Percentiles rank a stretch among this genome's conserved stretches.
Evolutionary conservation across 2,797 vertebrate genomes (phyloP).

Genomic region (Rachycentron canadum): DNA sequence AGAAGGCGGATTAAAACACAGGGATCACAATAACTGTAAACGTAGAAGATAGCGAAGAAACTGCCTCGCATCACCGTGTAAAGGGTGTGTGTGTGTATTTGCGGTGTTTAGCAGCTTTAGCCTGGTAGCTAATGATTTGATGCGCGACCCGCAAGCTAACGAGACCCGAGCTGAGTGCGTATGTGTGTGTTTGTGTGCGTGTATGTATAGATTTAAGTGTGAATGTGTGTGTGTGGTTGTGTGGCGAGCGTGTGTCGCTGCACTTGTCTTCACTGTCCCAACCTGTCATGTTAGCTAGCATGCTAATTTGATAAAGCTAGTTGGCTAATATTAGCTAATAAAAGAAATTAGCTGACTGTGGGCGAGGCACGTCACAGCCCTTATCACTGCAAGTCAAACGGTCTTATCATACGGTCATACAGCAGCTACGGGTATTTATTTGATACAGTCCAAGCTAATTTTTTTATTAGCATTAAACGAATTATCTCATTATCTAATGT

Average conservation of each 20-base stretch:
- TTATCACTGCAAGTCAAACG: neutral
- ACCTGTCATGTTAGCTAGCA: constrained; percentile 71
- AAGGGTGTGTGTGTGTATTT: constrained; percentile 74
- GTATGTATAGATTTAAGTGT: neutral
- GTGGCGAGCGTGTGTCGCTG: neutral
- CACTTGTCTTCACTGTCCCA: constrained; percentile 32
- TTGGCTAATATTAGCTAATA: constrained; percentile 71
- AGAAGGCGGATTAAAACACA: constrained; percentile 75
- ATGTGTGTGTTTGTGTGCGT: constrained; percentile 4
- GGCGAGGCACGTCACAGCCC: constrained; percentile 34
- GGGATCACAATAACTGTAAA: constrained; percentile 58
- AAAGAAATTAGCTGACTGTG: constrained; percentile 59
- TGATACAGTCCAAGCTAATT: neutral
- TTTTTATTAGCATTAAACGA: neutral
- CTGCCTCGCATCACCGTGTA: constrained; percentile 50
- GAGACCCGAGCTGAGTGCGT: constrained; percentile 19
- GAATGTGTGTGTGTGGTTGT: constrained; percentile 3
- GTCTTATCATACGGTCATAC: neutral
- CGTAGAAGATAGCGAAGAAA: constrained; percentile 74
- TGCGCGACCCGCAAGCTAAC: constrained; percentile 59
- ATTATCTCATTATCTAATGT: constrained; percentile 36
- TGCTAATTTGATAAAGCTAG: constrained; percentile 77
- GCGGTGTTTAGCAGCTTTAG: constrained; percentile 54
- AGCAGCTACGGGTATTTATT: neutral
- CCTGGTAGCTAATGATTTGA: constrained; percentile 55